Evolutionary conservation across 2,797 vertebrate genomes (phyloP).

Genomic region (Falco naumanni): DNA sequence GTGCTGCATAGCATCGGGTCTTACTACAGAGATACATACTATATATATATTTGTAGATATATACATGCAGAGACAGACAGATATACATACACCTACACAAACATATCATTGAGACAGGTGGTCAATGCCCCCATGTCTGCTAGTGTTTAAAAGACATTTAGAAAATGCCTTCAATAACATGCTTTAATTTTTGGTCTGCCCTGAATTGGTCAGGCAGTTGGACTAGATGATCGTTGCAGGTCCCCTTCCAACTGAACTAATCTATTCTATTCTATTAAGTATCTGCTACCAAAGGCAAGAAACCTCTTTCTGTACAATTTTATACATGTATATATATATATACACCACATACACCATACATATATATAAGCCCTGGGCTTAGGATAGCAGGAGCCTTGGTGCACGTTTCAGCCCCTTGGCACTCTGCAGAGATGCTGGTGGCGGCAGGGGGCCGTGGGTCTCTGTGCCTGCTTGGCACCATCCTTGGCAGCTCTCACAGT

Average conservation of each 20-base stretch:
- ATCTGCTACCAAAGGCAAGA: neutral
- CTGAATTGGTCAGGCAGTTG: no score
- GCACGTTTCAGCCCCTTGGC: neutral
- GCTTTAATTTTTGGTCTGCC: no score
- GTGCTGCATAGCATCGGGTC: no score
- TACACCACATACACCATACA: rapidly evolving
- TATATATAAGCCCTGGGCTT: neutral
- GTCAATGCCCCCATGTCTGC: no score
- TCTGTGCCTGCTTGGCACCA: neutral
- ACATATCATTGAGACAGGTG: no score
- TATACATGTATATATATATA: neutral
- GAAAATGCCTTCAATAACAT: no score
- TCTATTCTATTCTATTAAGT: neutral
- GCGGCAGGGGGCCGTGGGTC: rapidly evolving
- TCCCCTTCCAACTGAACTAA: neutral
- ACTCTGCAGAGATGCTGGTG: neutral
- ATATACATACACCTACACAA: no score
- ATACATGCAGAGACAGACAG: no score
- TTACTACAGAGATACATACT: no score
- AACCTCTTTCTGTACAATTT: neutral
- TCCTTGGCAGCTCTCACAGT: neutral
- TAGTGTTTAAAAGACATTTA: no score
- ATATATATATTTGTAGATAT: no score
- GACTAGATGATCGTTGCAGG: neutral
- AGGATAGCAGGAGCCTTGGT: neutral